These are phyloP conservation scores for Tapirus terrestris DNA, from an alignment of 2,113 vertebrate species.

Conservation along the genomic window DNA sequence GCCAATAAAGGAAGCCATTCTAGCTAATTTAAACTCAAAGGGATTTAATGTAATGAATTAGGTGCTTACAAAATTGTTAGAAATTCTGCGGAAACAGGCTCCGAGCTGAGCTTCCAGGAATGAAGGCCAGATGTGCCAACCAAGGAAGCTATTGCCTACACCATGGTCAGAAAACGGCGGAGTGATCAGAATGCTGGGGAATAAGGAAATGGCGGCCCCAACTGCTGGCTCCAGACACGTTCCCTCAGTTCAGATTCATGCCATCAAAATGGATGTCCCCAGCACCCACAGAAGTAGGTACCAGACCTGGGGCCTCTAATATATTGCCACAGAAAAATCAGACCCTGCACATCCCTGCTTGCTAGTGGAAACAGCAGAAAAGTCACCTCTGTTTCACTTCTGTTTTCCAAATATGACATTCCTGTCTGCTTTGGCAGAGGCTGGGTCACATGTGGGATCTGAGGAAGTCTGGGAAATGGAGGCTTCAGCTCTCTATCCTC, in stretches of 20 bases:
- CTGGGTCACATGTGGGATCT: not conserved
- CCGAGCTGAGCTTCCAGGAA: constrained; percentile 8
- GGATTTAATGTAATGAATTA: not conserved
- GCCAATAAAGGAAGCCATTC: not conserved
- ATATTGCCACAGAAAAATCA: not conserved
- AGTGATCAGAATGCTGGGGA: not conserved
- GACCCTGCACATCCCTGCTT: not conserved
- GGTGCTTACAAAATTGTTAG: not conserved
- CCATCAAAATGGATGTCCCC: not conserved
- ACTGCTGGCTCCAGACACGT: not conserved
- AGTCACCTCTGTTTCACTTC: not conserved
- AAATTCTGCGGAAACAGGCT: not conserved
- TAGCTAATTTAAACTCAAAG: not conserved
- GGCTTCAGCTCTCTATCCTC: not conserved
- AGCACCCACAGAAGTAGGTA: not conserved
- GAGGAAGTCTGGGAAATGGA: not conserved
- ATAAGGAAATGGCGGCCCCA: not conserved
- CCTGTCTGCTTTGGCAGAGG: not conserved
- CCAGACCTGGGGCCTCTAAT: not conserved
- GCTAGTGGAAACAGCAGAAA: not conserved
- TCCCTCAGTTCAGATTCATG: not conserved
- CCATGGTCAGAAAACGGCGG: not conserved
- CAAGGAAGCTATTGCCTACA: not conserved
- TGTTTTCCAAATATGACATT: not conserved
- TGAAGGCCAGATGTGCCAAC: not conserved